A percentile compares a stretch with the other conserved stretches of the same genome.
phyloP scores from a whole-genome alignment of 2,113 vertebrate genomes.

The Vimba vimba region DNA sequence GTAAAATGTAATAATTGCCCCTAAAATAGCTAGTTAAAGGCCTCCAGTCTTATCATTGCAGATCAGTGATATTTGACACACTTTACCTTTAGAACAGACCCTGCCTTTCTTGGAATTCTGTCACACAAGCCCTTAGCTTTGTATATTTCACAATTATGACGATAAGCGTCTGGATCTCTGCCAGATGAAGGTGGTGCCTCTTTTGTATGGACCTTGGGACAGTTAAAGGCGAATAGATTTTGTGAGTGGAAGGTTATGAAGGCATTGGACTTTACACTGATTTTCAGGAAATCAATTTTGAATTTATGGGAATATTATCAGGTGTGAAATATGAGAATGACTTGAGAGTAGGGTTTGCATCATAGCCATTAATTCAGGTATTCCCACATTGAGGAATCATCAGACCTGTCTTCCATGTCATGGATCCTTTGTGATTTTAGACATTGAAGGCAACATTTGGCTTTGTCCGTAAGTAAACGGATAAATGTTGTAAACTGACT shows the following conservation, averaged over 20 bases:
- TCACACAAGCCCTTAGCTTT: neutral
- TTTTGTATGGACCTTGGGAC: neutral
- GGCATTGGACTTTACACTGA: neutral
- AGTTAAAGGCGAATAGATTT: neutral
- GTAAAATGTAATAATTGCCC: neutral
- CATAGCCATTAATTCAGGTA: neutral
- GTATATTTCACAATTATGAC: neutral
- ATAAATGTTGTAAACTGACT: neutral
- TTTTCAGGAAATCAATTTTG: neutral
- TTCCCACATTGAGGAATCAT: neutral
- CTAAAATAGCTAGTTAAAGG: neutral
- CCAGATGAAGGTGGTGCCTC: neutral
- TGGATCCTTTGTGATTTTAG: neutral
- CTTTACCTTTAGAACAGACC: neutral
- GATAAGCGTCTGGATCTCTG: neutral
- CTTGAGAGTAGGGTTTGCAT: neutral
- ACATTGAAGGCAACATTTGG: neutral
- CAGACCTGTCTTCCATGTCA: neutral
- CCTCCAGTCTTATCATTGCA: neutral
- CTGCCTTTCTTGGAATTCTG: neutral
- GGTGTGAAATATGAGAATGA: neutral
- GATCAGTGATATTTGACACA: neutral
- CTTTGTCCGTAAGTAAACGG: neutral
- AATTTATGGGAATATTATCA: neutral
- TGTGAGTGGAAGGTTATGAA: neutral